Evolutionary conservation across 2,888 invertebrate genomes (phyloP), one percentile per base, ranked within the genome.

Genomic region (Timandra comae): DNA sequence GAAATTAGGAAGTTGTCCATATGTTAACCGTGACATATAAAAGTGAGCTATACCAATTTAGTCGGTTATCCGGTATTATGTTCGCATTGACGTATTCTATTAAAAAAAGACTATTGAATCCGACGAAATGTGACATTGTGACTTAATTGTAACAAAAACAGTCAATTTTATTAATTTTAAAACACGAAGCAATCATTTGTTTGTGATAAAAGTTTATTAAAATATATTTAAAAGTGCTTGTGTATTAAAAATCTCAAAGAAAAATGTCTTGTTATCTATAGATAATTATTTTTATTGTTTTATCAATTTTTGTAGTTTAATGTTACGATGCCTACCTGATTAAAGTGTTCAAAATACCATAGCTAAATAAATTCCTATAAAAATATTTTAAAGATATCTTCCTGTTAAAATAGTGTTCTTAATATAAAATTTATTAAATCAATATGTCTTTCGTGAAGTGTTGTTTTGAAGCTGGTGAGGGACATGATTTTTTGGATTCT

Each of bases 391-490:
- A 23, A 3, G 2, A n/a, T 3, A 23, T 23, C 22, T 22, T 22
- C 23, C 23, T 23, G n/a, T 23, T 16, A 9, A 7, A 4, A n/a
- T 9, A 23, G 23, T 23, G 7, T 23, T 23, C 23, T 8, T 7
- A 2, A 1, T 7, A n/a, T 6, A 20, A 31, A 16, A 19, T 27
- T 33, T 12, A 23, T 30, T 35, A 42, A 22, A 39, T 29, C 21
- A 39, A 44, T 56, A 91, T 91, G 91, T 90, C 91, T 51, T 86
- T 91, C 44, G 88, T 93, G 44, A 92, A 90, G 67, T 94, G 93
- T 77, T 94, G 94, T 79, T 93, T 94, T 68, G 93, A 94, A 63
- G 87, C 90, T 31, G 87, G 88, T 9, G 93, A 93, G 61, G 82
- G 91, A 21, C 90, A 91, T 8, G 93, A 93, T 68, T 89, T 93